Base-by-base conservation (phyloP, 2,888 invertebrate genomes). In the Sericinus montela region DNA sequence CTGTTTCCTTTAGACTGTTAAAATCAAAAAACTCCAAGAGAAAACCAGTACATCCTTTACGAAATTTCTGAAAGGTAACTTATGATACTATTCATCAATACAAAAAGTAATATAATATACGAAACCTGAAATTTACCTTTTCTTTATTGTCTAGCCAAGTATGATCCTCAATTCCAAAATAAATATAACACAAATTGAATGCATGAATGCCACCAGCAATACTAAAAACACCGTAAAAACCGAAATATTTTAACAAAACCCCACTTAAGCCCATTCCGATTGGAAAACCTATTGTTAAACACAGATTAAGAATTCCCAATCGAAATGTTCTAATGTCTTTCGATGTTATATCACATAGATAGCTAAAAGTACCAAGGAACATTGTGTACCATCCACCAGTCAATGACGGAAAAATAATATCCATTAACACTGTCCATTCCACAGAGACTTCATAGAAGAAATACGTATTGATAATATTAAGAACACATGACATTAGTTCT, bases 361-460 rank as follows among this genome's bases (percentile, higher is more conserved):
- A 92, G 57, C 91, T 91, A 69, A 91, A 90, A 44, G 91, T 76
- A 0, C 91, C 90, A 36, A 91, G 80, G 44, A 91, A 86, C 85
- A 91, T 89, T 1, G 90, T 88, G 57, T 89, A 87, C 90, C 90
- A 90, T 7, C 90, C 90, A 0, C 91, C 91, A 0, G 90, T 89
- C 8, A 91, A 39, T 0, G 90, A 77, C 0, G 89, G 87, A 43
- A 88, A 89, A 58, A 91, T 59, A 1, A 90, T 85, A 59, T 91
- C 91, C 71, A 88, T 83, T 41, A 90, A 74, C 29, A 89, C 87
- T 3, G 88, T 90, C 64, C 81, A 76, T 58, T 91, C 90, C 60
- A 91, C 82, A 0, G 90, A 79, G 56, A 91, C 73, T 65, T 91
- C 74, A 58, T 84, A 79, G 67, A 90, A 91, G 54, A 87, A 91